Evolutionary conservation across 1,140 invertebrate species (phyloP).

Genomic region (Tetramorium alpestre): DNA sequence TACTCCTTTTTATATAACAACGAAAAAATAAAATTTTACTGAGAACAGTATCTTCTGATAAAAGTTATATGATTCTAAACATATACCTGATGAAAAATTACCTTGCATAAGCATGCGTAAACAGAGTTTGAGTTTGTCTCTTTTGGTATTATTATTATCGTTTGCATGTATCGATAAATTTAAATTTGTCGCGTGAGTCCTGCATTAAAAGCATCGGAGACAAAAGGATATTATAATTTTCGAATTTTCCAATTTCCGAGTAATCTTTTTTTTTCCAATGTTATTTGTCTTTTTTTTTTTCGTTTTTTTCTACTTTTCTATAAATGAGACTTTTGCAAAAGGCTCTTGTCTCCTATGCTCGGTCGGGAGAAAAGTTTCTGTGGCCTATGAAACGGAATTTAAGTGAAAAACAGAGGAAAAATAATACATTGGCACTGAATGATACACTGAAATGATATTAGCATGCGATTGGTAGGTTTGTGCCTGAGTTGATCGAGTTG

Average conservation of each 20-base stretch:
- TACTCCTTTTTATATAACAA: conserved; percentile 68
- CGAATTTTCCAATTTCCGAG: background rate
- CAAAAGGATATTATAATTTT: conserved; percentile 13
- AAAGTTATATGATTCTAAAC: conserved; percentile 60
- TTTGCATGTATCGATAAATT: conserved; percentile 72
- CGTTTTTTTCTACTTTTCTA: background rate
- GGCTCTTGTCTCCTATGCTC: conserved; percentile 53
- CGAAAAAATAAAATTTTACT: conserved; percentile 75
- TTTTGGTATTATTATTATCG: conserved; percentile 67
- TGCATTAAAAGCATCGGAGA: conserved; percentile 59
- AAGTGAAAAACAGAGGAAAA: conserved; percentile 17
- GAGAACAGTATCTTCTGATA: conserved; percentile 66
- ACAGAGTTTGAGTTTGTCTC: conserved; percentile 77
- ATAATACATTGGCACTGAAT: conserved; percentile 44
- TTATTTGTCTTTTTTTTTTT: background rate
- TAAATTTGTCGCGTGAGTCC: conserved; percentile 37
- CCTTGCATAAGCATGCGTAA: conserved; percentile 82
- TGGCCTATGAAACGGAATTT: conserved; percentile 18
- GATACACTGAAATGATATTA: conserved; percentile 74
- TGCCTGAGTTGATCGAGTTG: conserved; percentile 85
- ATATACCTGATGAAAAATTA: conserved; percentile 60
- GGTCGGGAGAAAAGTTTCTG: conserved; percentile 55
- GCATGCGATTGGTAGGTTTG: conserved; percentile 83
- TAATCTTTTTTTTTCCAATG: conserved; percentile 3
- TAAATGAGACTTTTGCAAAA: conserved; percentile 19